Conservation (phyloP, 2,888 invertebrate genomes). For the Heteromurus nitidus region DNA sequence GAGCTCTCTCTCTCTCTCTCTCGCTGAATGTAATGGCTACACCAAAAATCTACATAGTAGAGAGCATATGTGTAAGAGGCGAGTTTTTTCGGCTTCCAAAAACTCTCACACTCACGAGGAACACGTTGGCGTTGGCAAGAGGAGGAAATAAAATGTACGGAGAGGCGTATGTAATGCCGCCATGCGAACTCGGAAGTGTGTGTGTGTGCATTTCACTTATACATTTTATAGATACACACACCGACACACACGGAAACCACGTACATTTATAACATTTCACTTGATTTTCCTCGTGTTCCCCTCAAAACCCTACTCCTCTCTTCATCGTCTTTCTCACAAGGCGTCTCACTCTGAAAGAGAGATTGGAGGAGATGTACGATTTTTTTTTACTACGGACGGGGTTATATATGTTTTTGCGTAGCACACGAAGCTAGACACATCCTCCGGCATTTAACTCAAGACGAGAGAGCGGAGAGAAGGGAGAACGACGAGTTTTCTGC, state of each 20-base stretch:
- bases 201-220: slow-evolving; percentile 15
- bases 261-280: slow-evolving; percentile 33
- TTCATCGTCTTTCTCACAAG: background rate
- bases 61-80: no score
- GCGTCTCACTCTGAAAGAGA: no score
- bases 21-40: background rate
- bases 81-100: background rate
- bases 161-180: slow-evolving; percentile 1
- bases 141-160: no score
- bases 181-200: slow-evolving; percentile 10
- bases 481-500: no score
- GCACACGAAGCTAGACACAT: slow-evolving; percentile 1
- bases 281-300: slow-evolving; percentile 9
- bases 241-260: slow-evolving; percentile 30
- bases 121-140: no score
- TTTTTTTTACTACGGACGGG: slow-evolving; percentile 4
- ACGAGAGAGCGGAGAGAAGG: background rate
- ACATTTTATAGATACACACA: no score
- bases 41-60: background rate
- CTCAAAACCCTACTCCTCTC: background rate
- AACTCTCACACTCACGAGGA: background rate
- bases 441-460: slow-evolving; percentile 10
- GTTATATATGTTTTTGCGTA: no score
- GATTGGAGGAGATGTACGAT: background rate
- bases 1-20: background rate